These are phyloP conservation scores for Microctenopoma stevenorrisi DNA, from an alignment of 2,797 vertebrate species.

Conservation along the genomic window DNA sequence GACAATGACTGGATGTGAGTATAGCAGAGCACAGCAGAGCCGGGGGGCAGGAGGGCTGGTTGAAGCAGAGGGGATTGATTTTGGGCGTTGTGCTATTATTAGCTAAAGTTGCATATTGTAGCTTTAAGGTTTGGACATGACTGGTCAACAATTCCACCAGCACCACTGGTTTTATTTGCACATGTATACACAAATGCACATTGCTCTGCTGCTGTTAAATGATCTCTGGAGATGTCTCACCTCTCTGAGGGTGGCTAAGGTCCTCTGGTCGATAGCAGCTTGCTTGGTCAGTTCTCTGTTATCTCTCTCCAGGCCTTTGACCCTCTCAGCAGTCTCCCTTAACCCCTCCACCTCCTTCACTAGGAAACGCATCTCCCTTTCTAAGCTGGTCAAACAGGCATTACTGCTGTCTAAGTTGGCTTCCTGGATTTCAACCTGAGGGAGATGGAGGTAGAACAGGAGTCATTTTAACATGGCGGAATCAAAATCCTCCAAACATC, in stretches of 20 bases:
- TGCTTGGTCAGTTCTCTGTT: slow-evolving; percentile 93
- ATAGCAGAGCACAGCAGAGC: too few relatives aligned
- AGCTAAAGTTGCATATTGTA: too few relatives aligned
- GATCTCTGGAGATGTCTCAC: slow-evolving; percentile 71
- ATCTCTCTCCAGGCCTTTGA: slow-evolving; percentile 91
- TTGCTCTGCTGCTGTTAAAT: too few relatives aligned
- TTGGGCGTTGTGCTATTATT: too few relatives aligned
- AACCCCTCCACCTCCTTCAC: slow-evolving; percentile 88
- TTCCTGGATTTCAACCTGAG: slow-evolving; percentile 88
- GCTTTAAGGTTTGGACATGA: too few relatives aligned
- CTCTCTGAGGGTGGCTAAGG: slow-evolving; percentile 91
- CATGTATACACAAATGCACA: too few relatives aligned
- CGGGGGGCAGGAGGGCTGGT: too few relatives aligned
- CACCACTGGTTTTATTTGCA: too few relatives aligned
- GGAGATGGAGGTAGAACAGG: slow-evolving; percentile 6
- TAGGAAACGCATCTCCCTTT: slow-evolving; percentile 90
- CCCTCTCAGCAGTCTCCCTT: slow-evolving; percentile 88
- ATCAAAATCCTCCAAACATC: background rate
- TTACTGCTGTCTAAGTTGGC: slow-evolving; percentile 92
- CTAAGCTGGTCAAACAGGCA: slow-evolving; percentile 87
- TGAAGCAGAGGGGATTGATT: too few relatives aligned
- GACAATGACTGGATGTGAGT: too few relatives aligned
- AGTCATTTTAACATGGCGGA: background rate
- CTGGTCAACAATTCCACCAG: too few relatives aligned
- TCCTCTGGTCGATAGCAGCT: slow-evolving; percentile 93